phyloP scores from a whole-genome alignment of 2,888 invertebrate genomes.

The Epirrita christyi region DNA sequence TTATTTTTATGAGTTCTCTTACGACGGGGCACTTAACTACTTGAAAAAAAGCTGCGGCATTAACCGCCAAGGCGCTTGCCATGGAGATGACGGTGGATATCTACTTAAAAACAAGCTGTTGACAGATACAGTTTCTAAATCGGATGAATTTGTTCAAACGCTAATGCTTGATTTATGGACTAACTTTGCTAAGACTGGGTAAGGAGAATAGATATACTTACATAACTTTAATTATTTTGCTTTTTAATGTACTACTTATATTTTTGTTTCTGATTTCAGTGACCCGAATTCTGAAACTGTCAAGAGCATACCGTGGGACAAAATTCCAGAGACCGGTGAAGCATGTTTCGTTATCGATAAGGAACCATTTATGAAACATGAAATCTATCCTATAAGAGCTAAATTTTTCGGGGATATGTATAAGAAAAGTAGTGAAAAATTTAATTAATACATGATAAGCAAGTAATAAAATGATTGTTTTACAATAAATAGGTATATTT shows the following conservation, averaged over 20 bases:
- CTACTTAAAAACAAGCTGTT: constrained; percentile 70
- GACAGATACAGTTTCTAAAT: constrained; percentile 49
- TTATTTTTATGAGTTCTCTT: constrained; percentile 85
- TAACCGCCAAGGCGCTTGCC: constrained; percentile 80
- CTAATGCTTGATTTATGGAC: constrained; percentile 85
- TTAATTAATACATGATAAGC: background rate
- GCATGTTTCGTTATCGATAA: constrained; percentile 65
- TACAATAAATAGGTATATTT: no score
- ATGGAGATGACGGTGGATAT: constrained; percentile 86
- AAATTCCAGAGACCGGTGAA: constrained; percentile 50
- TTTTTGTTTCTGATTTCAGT: constrained; percentile 50
- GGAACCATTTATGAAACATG: constrained; percentile 59
- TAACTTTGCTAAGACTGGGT: constrained; percentile 86
- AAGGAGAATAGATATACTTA: constrained; percentile 42
- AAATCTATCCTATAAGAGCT: constrained; percentile 61
- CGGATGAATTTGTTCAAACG: constrained; percentile 66
- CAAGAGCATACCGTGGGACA: constrained; percentile 64
- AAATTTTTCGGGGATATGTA: constrained; percentile 64
- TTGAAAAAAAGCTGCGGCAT: constrained; percentile 73
- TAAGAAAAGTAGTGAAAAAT: constrained; percentile 33
- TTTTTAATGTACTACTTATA: background rate
- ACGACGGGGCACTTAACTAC: constrained; percentile 81
- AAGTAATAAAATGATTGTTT: no score
- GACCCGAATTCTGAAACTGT: constrained; percentile 66
- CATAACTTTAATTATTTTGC: background rate